Evolutionary conservation across 2,888 invertebrate species (phyloP), one percentile per base, ranked within the genome.

Genomic region (Agrotis clavis): DNA sequence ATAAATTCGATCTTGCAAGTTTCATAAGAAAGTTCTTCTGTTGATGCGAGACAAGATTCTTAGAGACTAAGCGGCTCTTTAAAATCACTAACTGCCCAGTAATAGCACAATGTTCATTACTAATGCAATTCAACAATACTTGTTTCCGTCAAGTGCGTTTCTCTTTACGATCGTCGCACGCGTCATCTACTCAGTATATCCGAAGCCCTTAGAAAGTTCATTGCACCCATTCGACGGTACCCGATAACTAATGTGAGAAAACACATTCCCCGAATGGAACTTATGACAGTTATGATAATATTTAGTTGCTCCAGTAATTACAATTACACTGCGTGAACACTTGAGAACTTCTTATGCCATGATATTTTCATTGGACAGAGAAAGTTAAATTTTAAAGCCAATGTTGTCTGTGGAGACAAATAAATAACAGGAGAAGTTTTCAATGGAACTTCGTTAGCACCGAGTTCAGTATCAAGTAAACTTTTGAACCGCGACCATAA

Each of bases 221-320:
- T 85, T 86, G 92, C 86, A 87, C 93, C 87, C 88, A 78, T 79
- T 68, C 79, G 86, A 85, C 84, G 77, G 71, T 77, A 67, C 78
- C 84, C 91, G 92, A 93, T 92, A 93, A 91, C 86, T 89, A 89
- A 91, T 91, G 91, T 90, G 90, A 90, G 91, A 90, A 92, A 91
- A 90, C 87, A 90, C 84, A 89, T 90, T 90, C 89, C 83, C 74
- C 87, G 78, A 90, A 89, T 83, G 85, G 75, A 84, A 71, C 84
- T 83, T 84, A 85, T 85, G 87, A 86, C 89, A 90, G 90, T 90
- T 91, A 91, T 87, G 88, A 90, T 90, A 90, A 92, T 89, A 92
- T 90, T 91, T 87, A 82, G 84, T 68, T 74, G 83, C 82, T 83
- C 81, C 67, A 81, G 77, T 89, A 89, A 88, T 87, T 86, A 86